Evolutionary conservation across 1,140 invertebrate genomes (phyloP), one percentile per base, ranked within the genome.

Genomic region (Lepidostoma basale): DNA sequence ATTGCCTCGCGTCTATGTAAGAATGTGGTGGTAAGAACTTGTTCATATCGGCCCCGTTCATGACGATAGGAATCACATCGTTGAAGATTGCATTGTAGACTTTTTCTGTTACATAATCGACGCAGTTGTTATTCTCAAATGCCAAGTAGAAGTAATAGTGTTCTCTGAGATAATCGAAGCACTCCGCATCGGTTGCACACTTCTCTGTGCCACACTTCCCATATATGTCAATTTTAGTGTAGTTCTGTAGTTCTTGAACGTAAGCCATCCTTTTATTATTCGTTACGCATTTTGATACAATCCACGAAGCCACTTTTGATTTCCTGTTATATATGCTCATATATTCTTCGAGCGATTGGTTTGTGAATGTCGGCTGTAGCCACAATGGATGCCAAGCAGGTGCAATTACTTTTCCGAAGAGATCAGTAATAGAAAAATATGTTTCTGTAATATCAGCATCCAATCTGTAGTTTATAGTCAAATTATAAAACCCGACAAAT

Each of bases 121-220:
- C 75, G 68, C 83, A 84, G 1, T 80, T 62, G 3, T 83, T 79
- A 71, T 90, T 89, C 74, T 90, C 88, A 30, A 89, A 88, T 0
- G 88, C 77, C 45, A 89, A 74, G 74, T 89, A 89, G 74, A 89
- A 90, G 69, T 84, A 83, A 76, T 90, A 89, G 2, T 80, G 70
- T 3, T 76, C 74, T 71, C 80, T 76, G 8, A 87, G 67, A 68
- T 78, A 74, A 3, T 77, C 60, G 33, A 81, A 81, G 36, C 82
- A 84, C 26, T 68, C 70, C 44, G 77, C 76, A 0, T 74, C 74
- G n/a, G 72, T 74, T 0, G 73, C 67, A 65, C 82, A 76, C 44
- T 74, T 54, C 1, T 76, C 62, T 0, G 39, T 63, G 2, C 84
- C 83, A 74, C 90, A 92, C 1, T 74, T 76, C 8, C 90, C 90